Conservation (phyloP, 2,888 invertebrate species). For the Serrognathus titanus region DNA sequence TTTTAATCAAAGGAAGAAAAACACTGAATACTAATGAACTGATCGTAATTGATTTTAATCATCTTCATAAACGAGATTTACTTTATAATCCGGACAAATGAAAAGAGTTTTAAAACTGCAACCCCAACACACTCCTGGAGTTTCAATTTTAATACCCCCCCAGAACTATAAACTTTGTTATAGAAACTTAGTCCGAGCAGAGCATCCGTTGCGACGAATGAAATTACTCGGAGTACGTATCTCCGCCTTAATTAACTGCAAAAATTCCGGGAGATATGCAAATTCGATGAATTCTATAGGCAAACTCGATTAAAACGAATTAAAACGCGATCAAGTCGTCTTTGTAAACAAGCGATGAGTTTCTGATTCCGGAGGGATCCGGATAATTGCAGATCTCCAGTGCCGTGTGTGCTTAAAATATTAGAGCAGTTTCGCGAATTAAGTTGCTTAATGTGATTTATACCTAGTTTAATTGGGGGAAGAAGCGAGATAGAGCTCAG, state of each 20-base stretch:
- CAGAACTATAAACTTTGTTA: too few species aligned
- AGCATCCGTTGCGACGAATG: too few species aligned
- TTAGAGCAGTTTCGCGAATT: conserved; percentile 36
- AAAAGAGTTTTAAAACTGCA: too few species aligned
- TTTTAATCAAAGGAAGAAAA: too few species aligned
- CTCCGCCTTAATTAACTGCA: neutral
- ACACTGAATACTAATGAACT: too few species aligned
- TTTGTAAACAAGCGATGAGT: conserved; percentile 36
- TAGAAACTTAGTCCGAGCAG: too few species aligned
- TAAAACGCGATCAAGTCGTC: conserved; percentile 34
- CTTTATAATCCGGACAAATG: too few species aligned
- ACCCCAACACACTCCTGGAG: too few species aligned
- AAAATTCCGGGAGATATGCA: conserved; percentile 5
- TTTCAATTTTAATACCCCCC: too few species aligned
- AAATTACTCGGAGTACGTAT: too few species aligned
- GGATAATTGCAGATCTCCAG: conserved; percentile 28
- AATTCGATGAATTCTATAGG: neutral
- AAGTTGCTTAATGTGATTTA: conserved; percentile 41
- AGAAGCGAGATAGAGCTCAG: conserved; percentile 26
- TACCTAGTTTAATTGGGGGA: conserved; percentile 38
- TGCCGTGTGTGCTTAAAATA: conserved; percentile 38
- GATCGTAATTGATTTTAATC: too few species aligned
- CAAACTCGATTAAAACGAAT: conserved; percentile 29
- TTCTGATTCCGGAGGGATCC: conserved; percentile 31
- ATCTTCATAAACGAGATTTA: too few species aligned